These are phyloP conservation scores for Spodoptera exigua DNA, from an alignment of 2,888 invertebrate species.

Conservation along the genomic window DNA sequence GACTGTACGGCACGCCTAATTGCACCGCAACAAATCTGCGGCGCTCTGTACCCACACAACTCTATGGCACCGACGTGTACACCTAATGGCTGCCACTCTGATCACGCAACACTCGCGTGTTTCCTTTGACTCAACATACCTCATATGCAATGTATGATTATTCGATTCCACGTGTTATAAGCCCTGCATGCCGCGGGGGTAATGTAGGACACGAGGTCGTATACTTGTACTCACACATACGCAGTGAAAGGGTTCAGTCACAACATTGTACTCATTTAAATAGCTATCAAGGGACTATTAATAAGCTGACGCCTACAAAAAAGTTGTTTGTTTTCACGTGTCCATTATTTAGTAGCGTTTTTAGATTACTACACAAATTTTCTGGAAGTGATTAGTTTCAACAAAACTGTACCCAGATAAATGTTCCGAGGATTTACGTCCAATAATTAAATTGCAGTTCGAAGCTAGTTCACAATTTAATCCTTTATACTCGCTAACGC, in stretches of 20 bases:
- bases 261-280: slow-evolving; percentile 50
- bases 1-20: slow-evolving; percentile 49
- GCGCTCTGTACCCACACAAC: slow-evolving; percentile 37
- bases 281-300: slow-evolving; percentile 54
- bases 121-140: slow-evolving; percentile 34
- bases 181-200: slow-evolving; percentile 32
- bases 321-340: slow-evolving; percentile 14
- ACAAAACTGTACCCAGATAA: slow-evolving; percentile 31
- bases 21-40: slow-evolving; percentile 54
- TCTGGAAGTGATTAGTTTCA: slow-evolving; percentile 5
- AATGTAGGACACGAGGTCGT: slow-evolving; percentile 55
- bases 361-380: slow-evolving; percentile 4
- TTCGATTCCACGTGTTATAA: slow-evolving; percentile 50
- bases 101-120: slow-evolving; percentile 53
- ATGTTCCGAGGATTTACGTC: slow-evolving; percentile 39
- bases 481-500: slow-evolving; percentile 50
- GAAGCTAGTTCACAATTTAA: slow-evolving; percentile 52
- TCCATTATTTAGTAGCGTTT: slow-evolving; percentile 20
- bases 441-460: slow-evolving; percentile 45
- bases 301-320: slow-evolving; percentile 36
- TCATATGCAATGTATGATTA: slow-evolving; percentile 53
- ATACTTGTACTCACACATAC: slow-evolving; percentile 26
- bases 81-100: slow-evolving; percentile 37
- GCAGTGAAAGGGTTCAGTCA: slow-evolving; percentile 47
- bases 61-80: slow-evolving; percentile 42